Base-by-base conservation (phyloP, 2,113 vertebrate species). In the Syrmaticus mikado region DNA sequence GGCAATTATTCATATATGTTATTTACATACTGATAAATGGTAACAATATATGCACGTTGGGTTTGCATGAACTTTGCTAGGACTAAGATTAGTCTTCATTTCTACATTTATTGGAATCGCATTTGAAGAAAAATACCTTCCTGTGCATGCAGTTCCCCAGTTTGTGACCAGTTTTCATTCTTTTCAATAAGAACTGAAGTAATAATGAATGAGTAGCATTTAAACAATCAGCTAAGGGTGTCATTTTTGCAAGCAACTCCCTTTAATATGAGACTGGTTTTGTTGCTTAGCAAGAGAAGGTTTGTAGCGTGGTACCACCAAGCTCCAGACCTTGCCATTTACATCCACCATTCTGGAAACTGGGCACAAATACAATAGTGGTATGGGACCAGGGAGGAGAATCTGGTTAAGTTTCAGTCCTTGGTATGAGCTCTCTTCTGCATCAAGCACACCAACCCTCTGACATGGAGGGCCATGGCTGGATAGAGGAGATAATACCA, bases 1-100 rank as follows among this genome's bases (percentile, higher is more conserved):
- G 94, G 96, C 87, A 96, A 95, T 95, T 91, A 94, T 81, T 94
- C 73, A 96, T 88, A 87, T 68, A 76, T 66, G 50, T 93, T 92
- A 95, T 94, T 95, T 96, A 90, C 88, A 84, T 93, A 90, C 76
- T 71, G 61, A 30, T 85, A 91, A 71, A 68, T 20, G n/a, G 65
- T 27, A 90, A 87, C 68, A 87, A 70, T 52, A 82, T 1, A 6
- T 57, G 73, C 65, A 75, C 12, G 3, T 65, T 48, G 74, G 52
- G 74, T 83, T 82, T 85, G 64, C 50, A 52, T 43, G 60, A 77
- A 41, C 52, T 81, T 71, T 41, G n/a, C 68, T 22, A 66, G 19
- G 85, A 90, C 81, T 72, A 88, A 81, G 41, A 67, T 24, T 3
- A n/a, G 52, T 65, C 43, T 81, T 87, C 57, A 36, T 72, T 55